Conservation (phyloP, 2,113 vertebrate species). For the Argyrosomus japonicus region DNA sequence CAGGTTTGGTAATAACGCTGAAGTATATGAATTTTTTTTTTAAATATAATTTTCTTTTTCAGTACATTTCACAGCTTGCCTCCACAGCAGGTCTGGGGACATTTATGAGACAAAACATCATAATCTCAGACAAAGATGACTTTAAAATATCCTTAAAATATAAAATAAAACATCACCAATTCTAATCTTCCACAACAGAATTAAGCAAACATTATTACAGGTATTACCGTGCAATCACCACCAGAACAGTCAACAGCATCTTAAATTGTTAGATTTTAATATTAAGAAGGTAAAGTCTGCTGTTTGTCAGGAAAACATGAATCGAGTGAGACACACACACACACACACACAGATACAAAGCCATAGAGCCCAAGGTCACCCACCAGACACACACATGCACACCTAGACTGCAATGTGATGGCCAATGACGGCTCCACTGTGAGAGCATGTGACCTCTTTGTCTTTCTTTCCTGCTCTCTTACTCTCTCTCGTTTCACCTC, state of each 20-base stretch:
- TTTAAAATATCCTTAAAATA: too few relatives aligned
- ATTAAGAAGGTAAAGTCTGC: neutral
- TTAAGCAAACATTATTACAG: neutral
- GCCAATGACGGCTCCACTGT: slow-evolving; percentile 60
- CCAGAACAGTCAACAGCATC: neutral
- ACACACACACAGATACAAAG: slow-evolving; percentile 10
- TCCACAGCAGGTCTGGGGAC: too few relatives aligned
- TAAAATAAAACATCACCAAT: too few relatives aligned
- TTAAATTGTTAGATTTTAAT: neutral
- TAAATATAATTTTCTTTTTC: too few relatives aligned
- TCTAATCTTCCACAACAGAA: neutral
- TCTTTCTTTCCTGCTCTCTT: slow-evolving; percentile 31
- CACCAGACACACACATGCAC: slow-evolving; percentile 23
- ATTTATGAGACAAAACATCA: too few relatives aligned
- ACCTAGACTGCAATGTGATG: slow-evolving; percentile 10
- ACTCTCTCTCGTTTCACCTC: slow-evolving; percentile 16
- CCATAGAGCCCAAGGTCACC: slow-evolving; percentile 61
- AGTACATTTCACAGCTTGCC: too few relatives aligned
- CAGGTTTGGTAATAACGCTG: neutral
- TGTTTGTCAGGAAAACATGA: neutral
- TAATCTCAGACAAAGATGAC: too few relatives aligned
- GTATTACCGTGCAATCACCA: neutral
- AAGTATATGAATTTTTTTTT: neutral
- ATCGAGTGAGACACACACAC: neutral
- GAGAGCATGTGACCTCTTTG: slow-evolving; percentile 64